These are phyloP conservation scores for Trinectes maculatus DNA, from an alignment of 2,113 vertebrate genomes.

Conservation along the genomic window DNA sequence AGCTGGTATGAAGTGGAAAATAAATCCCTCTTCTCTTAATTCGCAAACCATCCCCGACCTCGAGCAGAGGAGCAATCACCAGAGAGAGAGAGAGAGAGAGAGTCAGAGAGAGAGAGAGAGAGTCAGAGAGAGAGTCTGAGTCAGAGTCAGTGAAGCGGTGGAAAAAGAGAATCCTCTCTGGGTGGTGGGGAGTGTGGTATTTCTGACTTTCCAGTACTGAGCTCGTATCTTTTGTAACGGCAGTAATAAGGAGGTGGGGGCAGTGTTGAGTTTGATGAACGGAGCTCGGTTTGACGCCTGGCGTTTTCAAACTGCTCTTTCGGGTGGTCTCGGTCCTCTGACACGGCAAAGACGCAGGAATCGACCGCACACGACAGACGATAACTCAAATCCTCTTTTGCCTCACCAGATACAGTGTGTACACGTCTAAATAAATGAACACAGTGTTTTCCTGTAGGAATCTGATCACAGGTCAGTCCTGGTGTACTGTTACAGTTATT, in stretches of 20 bases:
- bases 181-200: slow-evolving; percentile 45
- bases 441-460: background rate
- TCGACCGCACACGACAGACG: slow-evolving; percentile 19
- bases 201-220: slow-evolving; percentile 42
- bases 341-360: slow-evolving; percentile 24
- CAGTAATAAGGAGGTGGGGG: slow-evolving; percentile 66
- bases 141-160: slow-evolving; percentile 39
- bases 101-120: too few relatives aligned
- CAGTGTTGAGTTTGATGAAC: slow-evolving; percentile 63
- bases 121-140: slow-evolving; percentile 28
- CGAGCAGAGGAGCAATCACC: slow-evolving; percentile 53
- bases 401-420: slow-evolving; percentile 3
- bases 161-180: slow-evolving; percentile 61
- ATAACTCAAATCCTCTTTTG: slow-evolving; percentile 42
- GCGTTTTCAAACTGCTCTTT: slow-evolving; percentile 42
- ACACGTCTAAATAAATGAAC: slow-evolving; percentile 17
- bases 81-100: slow-evolving; percentile 30
- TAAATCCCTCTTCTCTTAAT: slow-evolving; percentile 66
- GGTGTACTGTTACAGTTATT: slow-evolving; percentile 12
- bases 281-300: slow-evolving; percentile 45
- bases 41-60: slow-evolving; percentile 69
- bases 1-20: slow-evolving; percentile 76
- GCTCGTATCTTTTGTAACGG: slow-evolving; percentile 70
- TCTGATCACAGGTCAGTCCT: background rate
- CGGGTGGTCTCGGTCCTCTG: slow-evolving; percentile 63